These are phyloP conservation scores for Tolypeutes matacus DNA, from an alignment of 2,797 vertebrate genomes.

Conservation along the genomic window DNA sequence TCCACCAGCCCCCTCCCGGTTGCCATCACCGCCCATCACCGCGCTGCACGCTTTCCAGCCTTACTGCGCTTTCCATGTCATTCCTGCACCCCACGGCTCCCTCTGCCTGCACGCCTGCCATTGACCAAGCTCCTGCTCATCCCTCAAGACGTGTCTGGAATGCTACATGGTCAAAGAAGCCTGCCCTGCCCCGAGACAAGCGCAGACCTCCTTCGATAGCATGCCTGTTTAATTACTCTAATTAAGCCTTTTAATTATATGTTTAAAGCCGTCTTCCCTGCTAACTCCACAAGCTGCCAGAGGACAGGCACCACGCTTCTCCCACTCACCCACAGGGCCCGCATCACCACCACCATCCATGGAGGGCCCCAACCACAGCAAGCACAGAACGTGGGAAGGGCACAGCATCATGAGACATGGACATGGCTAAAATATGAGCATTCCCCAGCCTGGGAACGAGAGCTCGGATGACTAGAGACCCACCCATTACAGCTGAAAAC, in stretches of 20 bases:
- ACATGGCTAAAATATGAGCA: rapidly evolving
- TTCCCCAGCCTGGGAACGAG: background rate
- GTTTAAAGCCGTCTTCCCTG: background rate
- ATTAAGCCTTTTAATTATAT: background rate
- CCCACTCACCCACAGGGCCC: no score
- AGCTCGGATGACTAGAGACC: no score
- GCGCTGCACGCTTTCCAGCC: background rate
- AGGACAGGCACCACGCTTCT: background rate
- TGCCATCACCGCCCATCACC: background rate
- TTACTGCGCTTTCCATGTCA: no score
- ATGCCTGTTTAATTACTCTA: background rate
- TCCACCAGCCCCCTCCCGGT: background rate
- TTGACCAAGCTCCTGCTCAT: background rate
- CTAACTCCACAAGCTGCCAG: background rate
- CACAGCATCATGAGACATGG: no score
- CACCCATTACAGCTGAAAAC: background rate
- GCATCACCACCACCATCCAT: no score
- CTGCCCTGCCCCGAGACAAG: background rate
- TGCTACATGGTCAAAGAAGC: rapidly evolving
- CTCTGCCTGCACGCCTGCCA: no score
- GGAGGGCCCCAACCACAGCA: no score
- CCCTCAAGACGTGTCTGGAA: background rate
- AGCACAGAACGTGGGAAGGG: no score
- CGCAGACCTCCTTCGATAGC: background rate
- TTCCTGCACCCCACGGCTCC: no score